Conservation (phyloP, 2,888 invertebrate species). For the Trimorus sp. region DNA sequence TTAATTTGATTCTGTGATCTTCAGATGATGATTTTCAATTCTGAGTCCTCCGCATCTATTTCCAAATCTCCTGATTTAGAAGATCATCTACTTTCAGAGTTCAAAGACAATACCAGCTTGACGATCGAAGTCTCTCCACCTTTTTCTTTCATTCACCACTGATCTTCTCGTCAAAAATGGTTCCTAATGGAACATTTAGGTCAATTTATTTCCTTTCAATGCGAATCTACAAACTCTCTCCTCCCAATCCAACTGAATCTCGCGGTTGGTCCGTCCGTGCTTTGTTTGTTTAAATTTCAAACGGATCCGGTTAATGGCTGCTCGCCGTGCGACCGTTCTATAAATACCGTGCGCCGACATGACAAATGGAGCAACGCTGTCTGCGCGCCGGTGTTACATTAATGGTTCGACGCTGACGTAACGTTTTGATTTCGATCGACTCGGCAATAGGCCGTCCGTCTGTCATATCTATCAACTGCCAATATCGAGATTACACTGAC, state of each 20-base stretch:
- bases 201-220: constrained; percentile 44
- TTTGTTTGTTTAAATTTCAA: constrained; percentile 28
- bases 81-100: too few species aligned
- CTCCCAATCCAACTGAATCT: constrained; percentile 1
- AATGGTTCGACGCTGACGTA: constrained; percentile 46
- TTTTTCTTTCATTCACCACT: not conserved
- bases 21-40: too few species aligned
- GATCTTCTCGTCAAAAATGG: constrained; percentile 27
- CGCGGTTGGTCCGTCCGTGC: constrained; percentile 25
- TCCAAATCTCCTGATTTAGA: too few species aligned
- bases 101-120: too few species aligned
- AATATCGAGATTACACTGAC: constrained; percentile 26
- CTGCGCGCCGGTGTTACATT: constrained; percentile 8
- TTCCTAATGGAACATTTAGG: constrained; percentile 49
- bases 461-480: constrained; percentile 50
- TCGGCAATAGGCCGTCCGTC: constrained; percentile 37
- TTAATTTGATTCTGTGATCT: constrained; percentile 3
- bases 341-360: constrained; percentile 29
- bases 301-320: constrained; percentile 15
- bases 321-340: constrained; percentile 29
- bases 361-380: constrained; percentile 36
- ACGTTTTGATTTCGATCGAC: constrained; percentile 41
- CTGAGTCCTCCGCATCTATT: too few species aligned
- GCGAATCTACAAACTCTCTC: constrained; percentile 23
- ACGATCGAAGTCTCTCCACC: too few species aligned